Evolutionary conservation across 2,797 vertebrate genomes (phyloP), one percentile per base, ranked within the genome.

Genomic region (Pipistrellus pipistrellus): DNA sequence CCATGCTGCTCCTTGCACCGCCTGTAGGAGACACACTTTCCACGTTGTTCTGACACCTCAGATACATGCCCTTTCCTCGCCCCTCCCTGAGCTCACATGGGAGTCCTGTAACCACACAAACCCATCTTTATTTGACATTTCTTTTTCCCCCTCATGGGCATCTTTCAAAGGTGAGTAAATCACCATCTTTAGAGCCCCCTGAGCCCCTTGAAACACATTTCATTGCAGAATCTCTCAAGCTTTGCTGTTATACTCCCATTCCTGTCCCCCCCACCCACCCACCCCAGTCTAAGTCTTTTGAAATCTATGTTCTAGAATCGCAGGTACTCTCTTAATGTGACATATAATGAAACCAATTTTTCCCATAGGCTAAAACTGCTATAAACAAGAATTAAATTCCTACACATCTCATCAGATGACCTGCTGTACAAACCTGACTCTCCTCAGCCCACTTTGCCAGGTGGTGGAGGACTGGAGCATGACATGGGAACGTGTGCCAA

Each of bases 231-330:
- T 48, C n/a, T 48, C 25, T 59, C 23, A 76, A 75, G 68, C 8
- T n/a, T 51, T 38, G 20, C 55, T 2, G 2, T 64, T 41, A 51
- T 18, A 38, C 21, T 62, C 57, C 27, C 51, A 53, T 18, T 15
- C 30, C 66, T 32, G 1, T 8, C 18, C 66, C 18, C 18, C 12
- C 1, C 8, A 10, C 18, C 5, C 2, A 12, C 8, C 2, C 6
- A 3, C 2, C 57, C 59, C 44, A 46, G 11, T 17, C 35, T 69
- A 83, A 77, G 51, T 66, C 53, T 10, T 84, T 85, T 71, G 62
- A 71, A 89, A 62, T 89, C 21, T 32, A 35, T 48, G 48, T 81
- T 75, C 38, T 64, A 38, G 88, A 85, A 73, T 80, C 38, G 18
- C 64, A 89, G 20, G 27, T 17, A 64, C 1, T 82, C 27, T n/a